Evolutionary conservation across 64 coral and sea anemone genomes (phyloP), one percentile per base, ranked within the genome.

Genomic region (Porites australiensis): DNA sequence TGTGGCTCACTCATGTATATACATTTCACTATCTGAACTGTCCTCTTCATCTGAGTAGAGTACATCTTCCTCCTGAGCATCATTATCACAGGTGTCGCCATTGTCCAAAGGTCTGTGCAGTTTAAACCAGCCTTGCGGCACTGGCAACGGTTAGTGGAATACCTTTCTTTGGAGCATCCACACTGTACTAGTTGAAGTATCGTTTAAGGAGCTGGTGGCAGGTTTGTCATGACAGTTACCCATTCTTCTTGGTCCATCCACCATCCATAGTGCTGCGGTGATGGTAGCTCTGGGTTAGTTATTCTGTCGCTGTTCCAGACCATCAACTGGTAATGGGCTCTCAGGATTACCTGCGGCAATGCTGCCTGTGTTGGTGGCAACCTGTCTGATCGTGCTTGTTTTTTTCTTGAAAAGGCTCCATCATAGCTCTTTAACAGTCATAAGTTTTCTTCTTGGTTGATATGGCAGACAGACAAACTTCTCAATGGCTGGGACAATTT

Each of bases 391-490:
- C n/a, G 18, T 3, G 16, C 2, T 48, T 19, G 18, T 3, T 14
- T 50, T 76, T 15, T 76, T n/a, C 5, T 18, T 13, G 19, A 76
- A 76, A 2, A 50, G 9, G 13, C 15, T 18, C 73, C 73, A 75
- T 18, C 73, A 2, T 7, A 76, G 73, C 15, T 16, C 45, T 51
- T 76, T 51, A 4, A 76, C 73, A 4, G 79, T 83, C 2, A n/a
- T n/a, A 6, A 84, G 58, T 3, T 21, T 51, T n/a, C 86, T 89
- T 7, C 75, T 89, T 21, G 86, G 92, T 0, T 47, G 45, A 75
- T 88, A 94, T 2, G 76, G 16, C n/a, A 45, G 21, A 69, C 86
- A 87, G 1, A 79, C 63, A 79, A 88, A 54, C 79, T 93, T 85
- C 70, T 85, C 72, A 59, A 77, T 59, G 4, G 22, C 74, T 12